phyloP scores from a whole-genome alignment of 2,888 invertebrate genomes.

The Macaria liturata region DNA sequence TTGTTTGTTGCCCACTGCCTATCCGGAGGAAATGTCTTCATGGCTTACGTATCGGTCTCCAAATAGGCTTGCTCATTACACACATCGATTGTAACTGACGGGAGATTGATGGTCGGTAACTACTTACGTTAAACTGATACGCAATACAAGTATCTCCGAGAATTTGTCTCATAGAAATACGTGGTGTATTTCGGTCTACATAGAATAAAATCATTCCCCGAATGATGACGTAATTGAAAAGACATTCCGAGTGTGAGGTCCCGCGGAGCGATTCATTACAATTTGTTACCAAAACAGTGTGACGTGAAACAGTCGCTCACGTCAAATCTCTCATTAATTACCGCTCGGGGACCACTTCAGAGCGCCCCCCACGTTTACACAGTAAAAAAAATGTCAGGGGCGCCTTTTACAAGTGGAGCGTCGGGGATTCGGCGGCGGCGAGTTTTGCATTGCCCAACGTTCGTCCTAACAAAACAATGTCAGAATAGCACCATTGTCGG shows the following conservation, averaged over 20 bases:
- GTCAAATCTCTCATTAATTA: conserved; percentile 75
- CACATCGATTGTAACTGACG: too few relatives aligned
- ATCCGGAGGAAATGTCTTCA: conserved; percentile 58
- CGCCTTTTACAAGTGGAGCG: conserved; percentile 44
- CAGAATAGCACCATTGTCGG: conserved; percentile 64
- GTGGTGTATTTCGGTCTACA: not conserved
- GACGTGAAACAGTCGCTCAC: conserved; percentile 69
- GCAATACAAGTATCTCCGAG: not conserved
- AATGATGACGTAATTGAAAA: conserved; percentile 63
- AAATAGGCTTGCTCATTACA: conserved; percentile 20
- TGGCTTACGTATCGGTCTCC: conserved; percentile 44
- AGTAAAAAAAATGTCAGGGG: conserved; percentile 53
- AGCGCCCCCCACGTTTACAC: conserved; percentile 67
- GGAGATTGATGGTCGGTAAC: too few relatives aligned
- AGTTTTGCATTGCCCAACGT: conserved; percentile 68
- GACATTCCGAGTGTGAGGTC: conserved; percentile 75
- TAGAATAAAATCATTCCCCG: conserved; percentile 19
- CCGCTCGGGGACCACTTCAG: conserved; percentile 67
- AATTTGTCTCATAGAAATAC: too few relatives aligned
- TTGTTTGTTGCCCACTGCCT: conserved; percentile 44
- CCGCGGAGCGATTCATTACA: conserved; percentile 68
- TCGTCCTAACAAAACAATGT: conserved; percentile 74
- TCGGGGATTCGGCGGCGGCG: conserved; percentile 44
- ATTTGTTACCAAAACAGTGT: conserved; percentile 78
- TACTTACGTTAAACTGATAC: not conserved